These are phyloP conservation scores for Neogobius melanostomus DNA, from an alignment of 2,113 vertebrate genomes.

Conservation along the genomic window DNA sequence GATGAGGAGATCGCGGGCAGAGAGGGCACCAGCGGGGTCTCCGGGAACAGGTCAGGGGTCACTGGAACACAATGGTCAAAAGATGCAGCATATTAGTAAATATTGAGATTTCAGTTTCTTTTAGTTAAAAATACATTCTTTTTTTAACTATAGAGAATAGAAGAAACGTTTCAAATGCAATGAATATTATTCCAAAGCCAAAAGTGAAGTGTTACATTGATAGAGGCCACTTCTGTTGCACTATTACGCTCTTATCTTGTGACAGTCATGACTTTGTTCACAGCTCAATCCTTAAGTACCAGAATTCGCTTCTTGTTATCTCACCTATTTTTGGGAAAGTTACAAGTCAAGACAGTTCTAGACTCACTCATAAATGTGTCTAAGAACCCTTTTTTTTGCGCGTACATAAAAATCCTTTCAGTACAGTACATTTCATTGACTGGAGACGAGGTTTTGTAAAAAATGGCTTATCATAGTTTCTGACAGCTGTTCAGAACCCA, in stretches of 20 bases:
- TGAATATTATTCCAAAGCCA: too few relatives aligned
- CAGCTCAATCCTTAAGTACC: not conserved
- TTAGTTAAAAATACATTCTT: too few relatives aligned
- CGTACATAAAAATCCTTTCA: not conserved
- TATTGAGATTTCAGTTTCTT: too few relatives aligned
- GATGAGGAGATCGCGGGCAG: conserved; percentile 52
- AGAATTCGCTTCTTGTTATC: too few relatives aligned
- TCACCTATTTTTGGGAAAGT: too few relatives aligned
- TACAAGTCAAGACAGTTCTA: too few relatives aligned
- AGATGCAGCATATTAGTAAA: too few relatives aligned
- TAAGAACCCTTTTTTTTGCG: not conserved
- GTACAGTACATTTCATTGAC: not conserved
- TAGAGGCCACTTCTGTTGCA: not conserved
- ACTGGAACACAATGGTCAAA: conserved; percentile 53
- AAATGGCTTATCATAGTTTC: not conserved
- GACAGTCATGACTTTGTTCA: not conserved
- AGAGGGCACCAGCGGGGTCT: conserved; percentile 64
- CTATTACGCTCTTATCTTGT: not conserved
- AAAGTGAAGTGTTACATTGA: not conserved
- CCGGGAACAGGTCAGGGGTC: conserved; percentile 73
- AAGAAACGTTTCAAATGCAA: too few relatives aligned
- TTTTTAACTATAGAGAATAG: too few relatives aligned
- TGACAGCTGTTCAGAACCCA: not conserved
- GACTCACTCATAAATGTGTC: too few relatives aligned
- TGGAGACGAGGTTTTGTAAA: not conserved